These are phyloP conservation scores for Ceuthmochares aereus DNA, from an alignment of 2,113 vertebrate species.

Conservation along the genomic window DNA sequence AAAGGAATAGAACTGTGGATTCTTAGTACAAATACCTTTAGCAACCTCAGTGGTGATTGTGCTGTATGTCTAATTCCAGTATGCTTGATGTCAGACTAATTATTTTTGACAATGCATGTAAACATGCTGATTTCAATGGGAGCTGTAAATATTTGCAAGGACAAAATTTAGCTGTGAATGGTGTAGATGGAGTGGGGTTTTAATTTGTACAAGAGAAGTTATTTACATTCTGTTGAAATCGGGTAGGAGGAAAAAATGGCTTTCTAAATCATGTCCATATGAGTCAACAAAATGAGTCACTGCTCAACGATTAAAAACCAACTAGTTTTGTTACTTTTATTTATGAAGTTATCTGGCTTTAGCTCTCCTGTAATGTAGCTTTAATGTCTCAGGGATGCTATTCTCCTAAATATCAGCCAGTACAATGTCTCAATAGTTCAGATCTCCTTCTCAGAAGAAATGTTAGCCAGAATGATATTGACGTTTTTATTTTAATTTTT, in stretches of 20 bases:
- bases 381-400: background rate
- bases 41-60: background rate
- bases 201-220: background rate
- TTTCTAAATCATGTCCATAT: background rate
- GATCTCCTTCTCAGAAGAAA: background rate
- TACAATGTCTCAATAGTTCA: background rate
- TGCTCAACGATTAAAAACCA: background rate
- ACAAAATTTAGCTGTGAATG: background rate
- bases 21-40: background rate
- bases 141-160: background rate
- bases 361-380: background rate
- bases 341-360: background rate
- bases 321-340: background rate
- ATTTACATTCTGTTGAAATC: background rate
- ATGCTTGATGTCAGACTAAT: background rate
- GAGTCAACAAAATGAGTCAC: conserved; percentile 20
- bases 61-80: background rate
- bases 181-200: background rate
- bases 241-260: background rate
- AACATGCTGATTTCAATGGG: background rate
- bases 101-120: background rate
- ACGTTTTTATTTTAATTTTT: background rate
- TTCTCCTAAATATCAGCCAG: background rate
- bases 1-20: background rate
- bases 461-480: background rate